A percentile compares a stretch with the other conserved stretches of the same genome.
These are phyloP conservation scores for Hipparchia semele DNA, from an alignment of 2,888 invertebrate species.

Conservation along the genomic window DNA sequence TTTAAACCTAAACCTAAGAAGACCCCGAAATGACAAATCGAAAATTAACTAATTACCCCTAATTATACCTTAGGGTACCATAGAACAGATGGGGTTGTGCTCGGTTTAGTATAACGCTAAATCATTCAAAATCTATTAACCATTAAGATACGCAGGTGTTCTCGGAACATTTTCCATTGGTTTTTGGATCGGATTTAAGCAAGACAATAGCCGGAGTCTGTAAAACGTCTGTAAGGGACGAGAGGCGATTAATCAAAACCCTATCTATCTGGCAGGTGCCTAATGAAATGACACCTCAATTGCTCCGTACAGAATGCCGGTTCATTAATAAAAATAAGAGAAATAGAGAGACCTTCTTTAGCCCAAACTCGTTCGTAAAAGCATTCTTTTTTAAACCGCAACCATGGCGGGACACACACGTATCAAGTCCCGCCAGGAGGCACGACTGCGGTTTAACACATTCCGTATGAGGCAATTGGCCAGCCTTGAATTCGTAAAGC, in stretches of 20 bases:
- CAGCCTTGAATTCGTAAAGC: too few relatives aligned
- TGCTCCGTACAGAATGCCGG: not conserved
- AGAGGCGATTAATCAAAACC: slow-evolving; percentile 16
- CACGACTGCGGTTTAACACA: too few relatives aligned
- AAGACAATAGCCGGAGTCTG: slow-evolving; percentile 21
- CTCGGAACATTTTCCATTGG: not conserved
- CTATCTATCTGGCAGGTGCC: not conserved
- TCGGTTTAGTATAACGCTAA: not conserved
- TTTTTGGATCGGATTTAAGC: slow-evolving; percentile 9
- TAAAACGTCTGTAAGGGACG: slow-evolving; percentile 23
- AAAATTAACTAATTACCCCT: not conserved
- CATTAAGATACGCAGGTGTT: slow-evolving; percentile 5
- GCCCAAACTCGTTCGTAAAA: too few relatives aligned
- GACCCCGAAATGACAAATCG: not conserved
- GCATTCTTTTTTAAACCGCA: too few relatives aligned
- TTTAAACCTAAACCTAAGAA: too few relatives aligned
- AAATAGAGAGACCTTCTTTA: not conserved
- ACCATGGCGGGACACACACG: too few relatives aligned
- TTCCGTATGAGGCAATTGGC: too few relatives aligned
- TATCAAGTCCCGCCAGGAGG: too few relatives aligned
- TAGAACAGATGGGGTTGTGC: not conserved
- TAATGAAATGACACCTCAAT: slow-evolving; percentile 8
- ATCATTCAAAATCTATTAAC: slow-evolving; percentile 8
- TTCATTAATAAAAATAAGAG: not conserved
- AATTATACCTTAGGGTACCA: not conserved